Conservation (phyloP, 2,797 vertebrate species). For the Sitta carolinensis region DNA sequence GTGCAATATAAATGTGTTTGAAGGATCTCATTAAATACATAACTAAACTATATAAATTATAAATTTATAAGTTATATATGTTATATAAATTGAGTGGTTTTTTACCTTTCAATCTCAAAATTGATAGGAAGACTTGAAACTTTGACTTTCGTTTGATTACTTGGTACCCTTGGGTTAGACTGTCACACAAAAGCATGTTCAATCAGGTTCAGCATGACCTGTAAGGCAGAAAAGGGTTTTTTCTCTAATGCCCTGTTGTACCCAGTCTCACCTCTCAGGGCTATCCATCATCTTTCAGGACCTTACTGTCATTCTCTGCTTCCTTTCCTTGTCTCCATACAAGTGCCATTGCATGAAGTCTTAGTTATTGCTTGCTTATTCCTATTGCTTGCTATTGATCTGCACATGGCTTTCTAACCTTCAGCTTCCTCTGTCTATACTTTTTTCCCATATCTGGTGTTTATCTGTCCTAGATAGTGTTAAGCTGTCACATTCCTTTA, state of each 20-base stretch:
- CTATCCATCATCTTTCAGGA: neutral
- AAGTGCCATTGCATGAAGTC: neutral
- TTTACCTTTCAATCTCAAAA: neutral
- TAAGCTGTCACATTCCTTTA: neutral
- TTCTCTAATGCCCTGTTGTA: neutral
- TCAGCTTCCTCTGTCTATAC: neutral
- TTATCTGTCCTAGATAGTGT: neutral
- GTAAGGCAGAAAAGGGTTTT: neutral
- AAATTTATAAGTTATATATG: no score
- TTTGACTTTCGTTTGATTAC: neutral
- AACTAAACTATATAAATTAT: neutral
- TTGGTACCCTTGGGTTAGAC: neutral
- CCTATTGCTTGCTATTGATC: neutral
- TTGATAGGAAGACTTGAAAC: neutral
- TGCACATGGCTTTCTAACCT: neutral
- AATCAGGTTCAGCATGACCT: neutral
- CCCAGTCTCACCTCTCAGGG: neutral
- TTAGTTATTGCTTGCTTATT: neutral
- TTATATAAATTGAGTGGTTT: neutral
- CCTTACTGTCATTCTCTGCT: neutral
- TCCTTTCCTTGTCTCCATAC: neutral
- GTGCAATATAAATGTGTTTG: neutral
- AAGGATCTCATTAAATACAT: neutral
- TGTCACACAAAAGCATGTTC: neutral
- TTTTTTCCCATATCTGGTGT: neutral